Base-by-base conservation (phyloP, 1,140 invertebrate genomes). In the Drosophila nikananu region DNA sequence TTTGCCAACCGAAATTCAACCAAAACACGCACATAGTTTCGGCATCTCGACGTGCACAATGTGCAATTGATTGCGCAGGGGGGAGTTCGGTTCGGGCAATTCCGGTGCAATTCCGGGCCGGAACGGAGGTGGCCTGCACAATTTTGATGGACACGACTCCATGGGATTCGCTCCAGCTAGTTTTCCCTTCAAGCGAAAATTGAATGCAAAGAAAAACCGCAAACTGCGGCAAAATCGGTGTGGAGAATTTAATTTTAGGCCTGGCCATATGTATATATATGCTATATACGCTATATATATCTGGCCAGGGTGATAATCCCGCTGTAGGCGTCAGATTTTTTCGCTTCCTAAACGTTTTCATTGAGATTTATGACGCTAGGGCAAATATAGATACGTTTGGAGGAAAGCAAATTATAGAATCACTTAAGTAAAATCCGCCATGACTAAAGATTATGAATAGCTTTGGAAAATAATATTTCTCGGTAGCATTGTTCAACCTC, bases 391-490 rank as follows among this genome's bases (percentile, higher is more conserved):
- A 83, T 60, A 67, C 61, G 41, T 54, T 54, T 19, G 48, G 30
- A 21, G 30, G 15, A 35, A n/a, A 19, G 52, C 64, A 72, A 83
- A 80, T 87, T 84, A 86, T 81, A 55, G 64, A 81, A 81, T 74
- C 78, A 84, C 82, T 86, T 78, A 70, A 63, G 60, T 57, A 41
- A 86, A 74, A 48, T 37, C 63, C 52, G 39, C 57, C 21, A 61
- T 72, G 67, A 58, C 73, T 65, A 51, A 66, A 54, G 67, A 80
- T 77, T 80, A 87, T 83, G 77, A 83, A 89, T 70, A 87, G 79
- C 77, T 52, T 77, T 39, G 27, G 27, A 32, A 58, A 62, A 66
- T 42, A 68, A 57, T 51, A 76, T 76, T 58, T 77, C 52, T 52
- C 27, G 35, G 39, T 13, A 27, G 27, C 75, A 67, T 66, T 73